Evolutionary conservation across 1,140 invertebrate species (phyloP).

Genomic region (Megathymus violae): DNA sequence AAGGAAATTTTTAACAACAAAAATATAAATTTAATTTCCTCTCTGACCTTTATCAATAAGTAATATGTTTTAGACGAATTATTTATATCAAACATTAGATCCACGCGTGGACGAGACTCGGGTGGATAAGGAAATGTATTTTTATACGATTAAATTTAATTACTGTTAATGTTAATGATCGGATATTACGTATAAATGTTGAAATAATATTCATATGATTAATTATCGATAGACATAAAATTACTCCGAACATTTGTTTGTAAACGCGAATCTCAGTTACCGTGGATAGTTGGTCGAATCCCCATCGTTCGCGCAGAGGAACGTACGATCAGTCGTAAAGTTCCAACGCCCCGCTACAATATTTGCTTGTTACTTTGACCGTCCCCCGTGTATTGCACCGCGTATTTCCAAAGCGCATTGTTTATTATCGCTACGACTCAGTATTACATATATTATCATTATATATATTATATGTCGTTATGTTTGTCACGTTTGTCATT

Average conservation of each 20-base stretch:
- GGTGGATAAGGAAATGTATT: not conserved
- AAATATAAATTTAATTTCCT: no score
- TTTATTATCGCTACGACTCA: conserved; percentile 7
- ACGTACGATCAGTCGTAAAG: no score
- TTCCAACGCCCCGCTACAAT: not conserved
- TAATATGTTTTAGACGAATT: no score
- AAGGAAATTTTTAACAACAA: no score
- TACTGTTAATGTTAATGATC: not conserved
- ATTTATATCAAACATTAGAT: not conserved
- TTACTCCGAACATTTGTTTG: not conserved
- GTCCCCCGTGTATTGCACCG: not conserved
- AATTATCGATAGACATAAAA: not conserved
- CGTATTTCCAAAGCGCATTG: not conserved
- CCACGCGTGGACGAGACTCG: not conserved
- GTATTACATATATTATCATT: not conserved
- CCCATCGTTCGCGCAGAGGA: not conserved
- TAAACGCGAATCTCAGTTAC: conserved; percentile 8
- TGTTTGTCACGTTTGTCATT: conserved; percentile 2
- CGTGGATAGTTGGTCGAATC: not conserved
- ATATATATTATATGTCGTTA: not conserved
- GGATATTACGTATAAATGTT: not conserved
- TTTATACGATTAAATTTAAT: not conserved
- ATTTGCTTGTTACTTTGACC: conserved; percentile 18
- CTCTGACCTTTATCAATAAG: no score
- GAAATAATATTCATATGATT: not conserved